Conservation (phyloP, 2,113 vertebrate genomes). For the Mobula hypostoma region DNA sequence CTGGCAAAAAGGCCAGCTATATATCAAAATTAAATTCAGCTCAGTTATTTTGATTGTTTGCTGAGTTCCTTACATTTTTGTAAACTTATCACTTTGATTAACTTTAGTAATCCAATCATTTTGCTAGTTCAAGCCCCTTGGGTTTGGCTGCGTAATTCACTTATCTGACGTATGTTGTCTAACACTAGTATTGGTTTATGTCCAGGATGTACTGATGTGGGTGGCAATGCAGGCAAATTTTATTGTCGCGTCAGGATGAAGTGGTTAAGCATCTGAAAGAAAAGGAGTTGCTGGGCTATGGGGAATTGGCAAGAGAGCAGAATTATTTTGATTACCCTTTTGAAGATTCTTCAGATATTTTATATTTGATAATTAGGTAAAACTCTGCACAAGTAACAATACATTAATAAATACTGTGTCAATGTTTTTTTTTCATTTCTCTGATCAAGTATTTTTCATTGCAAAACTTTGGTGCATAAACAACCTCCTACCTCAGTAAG, state of each 20-base stretch:
- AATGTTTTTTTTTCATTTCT: background rate
- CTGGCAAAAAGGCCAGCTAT: background rate
- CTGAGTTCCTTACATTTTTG: background rate
- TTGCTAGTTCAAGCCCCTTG: background rate
- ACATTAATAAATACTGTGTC: background rate
- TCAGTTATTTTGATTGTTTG: background rate
- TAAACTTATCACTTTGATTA: background rate
- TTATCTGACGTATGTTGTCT: too few relatives aligned
- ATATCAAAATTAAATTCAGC: background rate
- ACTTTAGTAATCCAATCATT: background rate
- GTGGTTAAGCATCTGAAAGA: too few relatives aligned
- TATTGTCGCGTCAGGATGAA: too few relatives aligned
- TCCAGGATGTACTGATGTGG: too few relatives aligned
- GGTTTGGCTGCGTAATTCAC: background rate
- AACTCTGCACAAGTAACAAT: too few relatives aligned
- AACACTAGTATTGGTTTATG: background rate
- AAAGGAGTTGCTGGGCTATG: too few relatives aligned
- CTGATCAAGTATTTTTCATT: background rate
- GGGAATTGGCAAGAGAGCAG: too few relatives aligned
- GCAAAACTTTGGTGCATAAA: background rate
- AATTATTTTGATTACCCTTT: too few relatives aligned
- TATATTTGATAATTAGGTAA: background rate
- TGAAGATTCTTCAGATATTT: background rate
- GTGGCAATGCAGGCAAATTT: too few relatives aligned
- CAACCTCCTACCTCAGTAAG: slow-evolving; percentile 79